Evolutionary conservation across 37 sponge, comb jelly and placozoan genomes (phyloP), one percentile per base, ranked within the genome.

Genomic region (Spongilla lacustris): DNA sequence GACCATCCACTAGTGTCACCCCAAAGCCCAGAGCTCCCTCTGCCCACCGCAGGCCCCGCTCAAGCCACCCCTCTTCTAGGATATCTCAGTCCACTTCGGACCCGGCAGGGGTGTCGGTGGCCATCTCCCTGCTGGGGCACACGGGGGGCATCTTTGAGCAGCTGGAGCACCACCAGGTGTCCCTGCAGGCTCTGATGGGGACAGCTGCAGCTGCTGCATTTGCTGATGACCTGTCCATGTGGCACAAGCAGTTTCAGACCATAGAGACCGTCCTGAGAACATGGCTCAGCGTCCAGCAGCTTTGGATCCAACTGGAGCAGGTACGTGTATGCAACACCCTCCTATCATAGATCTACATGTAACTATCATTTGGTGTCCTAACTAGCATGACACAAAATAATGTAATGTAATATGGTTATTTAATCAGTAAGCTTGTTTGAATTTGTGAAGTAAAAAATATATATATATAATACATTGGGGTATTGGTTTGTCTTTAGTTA

Each of bases 221-320:
- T 67, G 36, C 91, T 21, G 92, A 90, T 25, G 96, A 92, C 30
- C 76, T 96, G 17, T 74, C 85, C 32, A 87, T 71, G 71, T 96
- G 96, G 96, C 86, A 89, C 76, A 90, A 88, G 75, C 82, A 82
- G 79, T 78, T 96, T 29, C 96, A 96, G 71, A 96, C 96, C 66
- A 88, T 96, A 32, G 96, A 96, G 50, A 91, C 94, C 24, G 96
- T 96, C 19, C 76, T 96, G 25, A 25, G 71, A 30, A 69, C 82
- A 34, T 96, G 96, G 96, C 81, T 87, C 35, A n/a, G 83, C 31
- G 91, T 93, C 6, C 96, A 96, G 49, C 83, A 50, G 25, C 83
- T 89, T 25, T 96, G 96, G 96, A 67, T 79, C 8, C 87, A 93
- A 67, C 70, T 93, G 83, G 90, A 91, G 49, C 92, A 89, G 80